A percentile compares a stretch with the other conserved stretches of the same genome.
phyloP scores from a whole-genome alignment of 2,797 vertebrate species.

The Spinus olivaceus region DNA sequence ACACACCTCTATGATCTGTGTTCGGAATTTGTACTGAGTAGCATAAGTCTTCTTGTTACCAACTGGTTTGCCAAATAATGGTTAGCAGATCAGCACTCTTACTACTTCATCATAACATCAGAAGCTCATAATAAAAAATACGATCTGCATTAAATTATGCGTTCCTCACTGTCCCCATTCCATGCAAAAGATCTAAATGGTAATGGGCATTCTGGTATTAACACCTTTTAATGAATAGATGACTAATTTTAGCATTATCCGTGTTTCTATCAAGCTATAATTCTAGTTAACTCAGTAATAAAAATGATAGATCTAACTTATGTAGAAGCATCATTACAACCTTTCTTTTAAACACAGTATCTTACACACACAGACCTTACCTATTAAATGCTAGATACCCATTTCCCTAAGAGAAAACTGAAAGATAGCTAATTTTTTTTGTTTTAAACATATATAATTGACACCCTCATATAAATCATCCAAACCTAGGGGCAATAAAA shows the following conservation, averaged over 20 bases:
- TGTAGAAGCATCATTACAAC: background rate
- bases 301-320: constrained; percentile 24
- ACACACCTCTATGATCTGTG: background rate
- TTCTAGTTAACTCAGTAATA: constrained; percentile 32
- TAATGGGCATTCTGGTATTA: constrained; percentile 1
- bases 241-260: constrained; percentile 18
- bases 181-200: background rate
- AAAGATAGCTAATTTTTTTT: background rate
- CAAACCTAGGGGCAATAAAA: background rate
- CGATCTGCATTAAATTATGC: background rate
- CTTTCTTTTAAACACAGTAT: background rate
- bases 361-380: background rate
- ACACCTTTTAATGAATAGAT: constrained; percentile 17
- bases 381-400: background rate
- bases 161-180: background rate
- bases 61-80: background rate
- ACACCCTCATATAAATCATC: background rate
- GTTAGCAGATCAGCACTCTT: background rate
- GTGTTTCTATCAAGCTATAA: background rate
- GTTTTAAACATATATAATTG: background rate
- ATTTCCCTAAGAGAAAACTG: background rate
- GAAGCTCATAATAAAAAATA: background rate
- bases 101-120: background rate
- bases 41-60: background rate
- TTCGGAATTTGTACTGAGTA: background rate